These are phyloP conservation scores for Anomalospiza imberbis DNA, from an alignment of 2,797 vertebrate species.

Conservation along the genomic window DNA sequence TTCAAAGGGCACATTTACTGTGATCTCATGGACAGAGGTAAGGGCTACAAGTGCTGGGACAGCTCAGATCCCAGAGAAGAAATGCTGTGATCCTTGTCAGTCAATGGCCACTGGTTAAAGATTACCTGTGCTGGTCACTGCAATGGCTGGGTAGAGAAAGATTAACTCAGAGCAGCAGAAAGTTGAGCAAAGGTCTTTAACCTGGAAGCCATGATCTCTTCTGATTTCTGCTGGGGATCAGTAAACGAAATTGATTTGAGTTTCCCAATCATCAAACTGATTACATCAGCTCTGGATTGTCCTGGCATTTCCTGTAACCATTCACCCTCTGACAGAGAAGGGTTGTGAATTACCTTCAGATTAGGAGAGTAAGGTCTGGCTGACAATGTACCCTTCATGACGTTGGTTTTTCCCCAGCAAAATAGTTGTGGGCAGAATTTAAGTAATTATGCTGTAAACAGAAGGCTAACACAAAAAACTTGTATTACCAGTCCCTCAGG, in stretches of 20 bases:
- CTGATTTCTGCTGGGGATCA: not conserved
- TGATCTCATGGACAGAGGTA: not conserved
- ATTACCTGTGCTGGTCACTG: conserved; percentile 31
- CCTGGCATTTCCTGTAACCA: not conserved
- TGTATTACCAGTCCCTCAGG: not conserved
- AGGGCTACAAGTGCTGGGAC: not conserved
- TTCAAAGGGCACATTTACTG: not conserved
- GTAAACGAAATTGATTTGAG: conserved; percentile 21
- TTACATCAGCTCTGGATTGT: not conserved
- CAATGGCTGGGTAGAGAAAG: conserved; percentile 24
- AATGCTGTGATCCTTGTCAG: not conserved
- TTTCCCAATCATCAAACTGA: conserved; percentile 40
- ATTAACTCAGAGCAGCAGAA: conserved; percentile 43
- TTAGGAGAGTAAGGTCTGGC: not conserved
- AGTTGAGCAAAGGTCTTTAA: conserved; percentile 61
- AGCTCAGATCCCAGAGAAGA: not conserved
- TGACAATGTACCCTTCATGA: accelerated
- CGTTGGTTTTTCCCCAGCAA: not conserved
- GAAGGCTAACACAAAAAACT: not conserved
- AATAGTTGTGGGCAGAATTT: not conserved
- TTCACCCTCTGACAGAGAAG: not conserved
- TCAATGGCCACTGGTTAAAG: conserved; percentile 28
- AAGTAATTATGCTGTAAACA: not conserved
- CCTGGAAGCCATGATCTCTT: conserved; percentile 47
- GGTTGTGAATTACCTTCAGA: not conserved